Conservation (phyloP, 30 jellyfish, hydroid and myxozoan genomes). For the Aurelia sp. region DNA sequence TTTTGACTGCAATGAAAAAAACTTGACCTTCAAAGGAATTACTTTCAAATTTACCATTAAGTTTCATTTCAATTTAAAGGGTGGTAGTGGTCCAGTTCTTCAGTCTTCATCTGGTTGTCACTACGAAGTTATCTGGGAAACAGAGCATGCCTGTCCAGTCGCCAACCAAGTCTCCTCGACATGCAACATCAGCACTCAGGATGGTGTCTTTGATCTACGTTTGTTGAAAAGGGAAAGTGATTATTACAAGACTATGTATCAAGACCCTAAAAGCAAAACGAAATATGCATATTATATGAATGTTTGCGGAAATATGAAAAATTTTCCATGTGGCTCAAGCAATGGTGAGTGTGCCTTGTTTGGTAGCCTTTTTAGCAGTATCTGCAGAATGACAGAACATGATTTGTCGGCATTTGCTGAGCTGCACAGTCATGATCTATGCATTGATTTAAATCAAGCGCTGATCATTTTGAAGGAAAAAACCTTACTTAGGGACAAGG, state of each 20-base stretch:
- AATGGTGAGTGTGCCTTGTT: constrained; percentile 10
- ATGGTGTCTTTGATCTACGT: constrained; percentile 60
- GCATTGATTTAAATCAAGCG: too few relatives aligned
- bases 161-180: constrained; percentile 53
- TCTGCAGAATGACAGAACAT: not conserved
- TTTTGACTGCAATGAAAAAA: too few relatives aligned
- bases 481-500: too few relatives aligned
- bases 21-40: too few relatives aligned
- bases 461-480: too few relatives aligned
- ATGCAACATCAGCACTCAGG: constrained; percentile 52
- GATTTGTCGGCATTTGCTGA: too few relatives aligned
- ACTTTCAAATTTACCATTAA: not conserved
- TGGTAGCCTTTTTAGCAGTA: not conserved
- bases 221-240: constrained; percentile 35
- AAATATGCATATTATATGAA: constrained; percentile 44
- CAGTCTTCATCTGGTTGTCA: constrained; percentile 48
- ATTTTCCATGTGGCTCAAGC: constrained; percentile 34
- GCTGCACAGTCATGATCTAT: too few relatives aligned
- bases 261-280: constrained; percentile 17
- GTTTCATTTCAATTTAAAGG: constrained; percentile 13
- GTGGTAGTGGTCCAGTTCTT: constrained; percentile 70
- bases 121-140: constrained; percentile 71
- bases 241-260: constrained; percentile 19
- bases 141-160: constrained; percentile 85
- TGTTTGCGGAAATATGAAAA: constrained; percentile 68